Evolutionary conservation across 2,888 invertebrate genomes (phyloP), one percentile per base, ranked within the genome.

Genomic region (Cerceris rybyensis): DNA sequence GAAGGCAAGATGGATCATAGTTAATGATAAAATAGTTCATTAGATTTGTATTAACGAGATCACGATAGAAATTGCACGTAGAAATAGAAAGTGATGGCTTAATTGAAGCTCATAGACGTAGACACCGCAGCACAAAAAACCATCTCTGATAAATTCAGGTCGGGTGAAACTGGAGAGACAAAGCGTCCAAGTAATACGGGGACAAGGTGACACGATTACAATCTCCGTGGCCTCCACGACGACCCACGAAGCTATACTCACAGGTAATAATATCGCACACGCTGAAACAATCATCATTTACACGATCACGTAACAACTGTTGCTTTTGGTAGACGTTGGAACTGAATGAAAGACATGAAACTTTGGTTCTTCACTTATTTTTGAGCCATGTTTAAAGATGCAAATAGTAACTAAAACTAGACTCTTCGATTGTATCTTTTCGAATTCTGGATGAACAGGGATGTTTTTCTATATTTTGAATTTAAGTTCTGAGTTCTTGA

Each of bases 221-320:
- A 92, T 93, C 83, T 92, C 93, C 52, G 94, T 95, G 89, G 95
- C 94, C 93, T 95, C 95, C 84, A 94, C 94, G 85, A 93, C 93
- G 84, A 94, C 94, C 81, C 94, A 95, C 88, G 94, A 94, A 91
- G 94, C 95, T 81, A 94, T 94, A 82, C 93, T 95, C 80, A 93
- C 95, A 95, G 95, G 95, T 95, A 94, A 94, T 28, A 28, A 1
- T 82, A 81, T 79, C 77, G 42, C 68, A 49, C 71, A 82, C 70
- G 59, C 73, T 73, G 39, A 52, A 65, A 72, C 70, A 58, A 42
- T 65, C 69, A 70, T 63, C 17, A 66, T 66, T 68, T 52, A 69
- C 78, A 66, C 66, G 16, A 16, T 70, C 74, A 64, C 14, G 65
- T 78, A 78, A 73, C 68, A 55, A 63, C 55, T 43, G 46, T 46